Percentiles rank a stretch among this genome's conserved stretches.
Conservation (phyloP, 2,888 invertebrate genomes). For the Slavum lentiscoides region DNA sequence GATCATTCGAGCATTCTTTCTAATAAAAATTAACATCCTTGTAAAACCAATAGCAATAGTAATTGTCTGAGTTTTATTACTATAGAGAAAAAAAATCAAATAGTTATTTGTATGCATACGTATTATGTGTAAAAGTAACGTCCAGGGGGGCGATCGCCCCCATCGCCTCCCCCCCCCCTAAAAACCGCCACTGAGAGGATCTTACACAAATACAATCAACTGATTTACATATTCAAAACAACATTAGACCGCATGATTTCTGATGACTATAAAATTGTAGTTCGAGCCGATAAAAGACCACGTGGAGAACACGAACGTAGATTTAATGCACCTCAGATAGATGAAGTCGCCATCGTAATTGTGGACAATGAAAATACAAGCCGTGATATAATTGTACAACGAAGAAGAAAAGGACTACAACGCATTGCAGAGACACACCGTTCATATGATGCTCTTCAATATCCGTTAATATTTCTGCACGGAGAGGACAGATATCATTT, state of each 20-base stretch:
- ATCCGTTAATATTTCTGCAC: background rate
- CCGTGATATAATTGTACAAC: background rate
- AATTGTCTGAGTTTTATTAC: too few species aligned
- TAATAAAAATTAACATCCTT: too few species aligned
- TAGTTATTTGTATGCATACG: too few species aligned
- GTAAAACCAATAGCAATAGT: too few species aligned
- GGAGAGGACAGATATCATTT: background rate
- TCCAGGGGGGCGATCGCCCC: too few species aligned
- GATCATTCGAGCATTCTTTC: too few species aligned
- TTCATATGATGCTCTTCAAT: background rate
- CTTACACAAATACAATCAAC: background rate
- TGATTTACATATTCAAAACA: background rate
- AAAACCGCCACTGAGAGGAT: too few species aligned
- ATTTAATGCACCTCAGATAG: background rate
- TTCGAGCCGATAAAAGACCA: slow-evolving; percentile 18
- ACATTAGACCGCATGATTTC: background rate
- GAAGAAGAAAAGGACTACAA: background rate
- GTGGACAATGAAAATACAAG: background rate
- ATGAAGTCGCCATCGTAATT: background rate
- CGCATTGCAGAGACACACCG: background rate
- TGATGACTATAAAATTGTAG: slow-evolving; percentile 9
- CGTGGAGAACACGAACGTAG: background rate
- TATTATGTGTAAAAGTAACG: too few species aligned
- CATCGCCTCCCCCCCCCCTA: too few species aligned
- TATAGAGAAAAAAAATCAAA: too few species aligned